These are phyloP conservation scores for Idaea straminata DNA, from an alignment of 2,888 invertebrate genomes.

Conservation along the genomic window DNA sequence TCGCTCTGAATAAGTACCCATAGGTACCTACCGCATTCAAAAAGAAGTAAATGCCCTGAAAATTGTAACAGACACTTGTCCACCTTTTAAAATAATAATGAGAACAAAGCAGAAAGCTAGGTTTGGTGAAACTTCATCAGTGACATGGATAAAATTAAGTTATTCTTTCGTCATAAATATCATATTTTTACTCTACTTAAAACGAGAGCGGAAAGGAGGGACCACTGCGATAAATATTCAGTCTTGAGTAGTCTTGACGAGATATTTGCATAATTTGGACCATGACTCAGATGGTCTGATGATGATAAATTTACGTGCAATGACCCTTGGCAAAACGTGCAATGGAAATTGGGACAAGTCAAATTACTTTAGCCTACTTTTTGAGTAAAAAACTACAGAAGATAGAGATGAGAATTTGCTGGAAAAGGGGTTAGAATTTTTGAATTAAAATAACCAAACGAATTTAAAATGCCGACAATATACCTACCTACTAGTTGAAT, in stretches of 20 bases:
- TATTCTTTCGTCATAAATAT: background rate
- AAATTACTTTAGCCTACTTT: slow-evolving; percentile 38
- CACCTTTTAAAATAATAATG: too few species aligned
- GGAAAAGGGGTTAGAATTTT: background rate
- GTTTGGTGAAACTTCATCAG: too few species aligned
- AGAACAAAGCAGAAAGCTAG: too few species aligned
- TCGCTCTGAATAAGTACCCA: background rate
- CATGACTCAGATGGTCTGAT: slow-evolving; percentile 48
- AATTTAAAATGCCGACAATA: too few species aligned
- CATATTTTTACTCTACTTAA: background rate
- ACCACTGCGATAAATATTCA: slow-evolving; percentile 19
- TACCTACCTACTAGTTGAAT: too few species aligned
- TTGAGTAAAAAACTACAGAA: slow-evolving; percentile 29
- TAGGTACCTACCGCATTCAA: background rate
- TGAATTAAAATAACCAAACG: background rate
- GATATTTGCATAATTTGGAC: slow-evolving; percentile 50
- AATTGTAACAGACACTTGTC: too few species aligned
- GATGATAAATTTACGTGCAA: slow-evolving; percentile 62
- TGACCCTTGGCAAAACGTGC: slow-evolving; percentile 49
- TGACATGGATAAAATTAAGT: background rate
- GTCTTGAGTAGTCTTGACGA: slow-evolving; percentile 37
- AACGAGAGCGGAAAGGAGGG: slow-evolving; percentile 13
- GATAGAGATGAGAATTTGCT: slow-evolving; percentile 6
- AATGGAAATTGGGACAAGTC: slow-evolving; percentile 60
- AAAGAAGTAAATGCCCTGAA: background rate